Percentiles rank a stretch among this genome's conserved stretches.
These are phyloP conservation scores for Cantharis lateralis DNA, from an alignment of 2,888 invertebrate species.

Conservation along the genomic window DNA sequence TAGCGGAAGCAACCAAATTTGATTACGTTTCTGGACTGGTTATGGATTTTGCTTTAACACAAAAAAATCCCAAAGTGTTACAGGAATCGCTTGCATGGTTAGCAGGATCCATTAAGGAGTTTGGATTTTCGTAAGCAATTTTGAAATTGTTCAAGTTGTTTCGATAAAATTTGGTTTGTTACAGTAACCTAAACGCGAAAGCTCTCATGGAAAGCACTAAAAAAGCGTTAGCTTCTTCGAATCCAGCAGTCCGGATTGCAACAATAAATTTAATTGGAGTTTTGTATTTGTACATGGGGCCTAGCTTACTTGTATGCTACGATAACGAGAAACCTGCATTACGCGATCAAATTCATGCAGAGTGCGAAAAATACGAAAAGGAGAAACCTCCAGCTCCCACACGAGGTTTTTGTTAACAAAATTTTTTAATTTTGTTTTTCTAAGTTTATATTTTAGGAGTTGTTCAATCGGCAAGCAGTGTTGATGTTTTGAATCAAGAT, in stretches of 20 bases:
- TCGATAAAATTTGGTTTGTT: constrained; percentile 18
- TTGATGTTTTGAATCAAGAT: constrained; percentile 38
- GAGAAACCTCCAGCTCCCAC: constrained; percentile 77
- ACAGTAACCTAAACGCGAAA: constrained; percentile 68
- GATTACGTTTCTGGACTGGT: constrained; percentile 76
- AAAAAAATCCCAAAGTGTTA: constrained; percentile 91
- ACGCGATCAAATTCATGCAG: constrained; percentile 81
- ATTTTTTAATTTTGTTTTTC: background rate
- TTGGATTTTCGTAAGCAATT: constrained; percentile 78
- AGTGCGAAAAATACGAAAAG: constrained; percentile 81
- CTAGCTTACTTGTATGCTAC: constrained; percentile 74
- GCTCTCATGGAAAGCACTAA: constrained; percentile 76
- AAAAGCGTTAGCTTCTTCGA: constrained; percentile 83
- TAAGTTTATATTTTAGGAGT: constrained; percentile 28
- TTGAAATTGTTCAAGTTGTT: background rate
- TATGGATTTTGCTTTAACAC: constrained; percentile 75
- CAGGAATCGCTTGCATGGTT: constrained; percentile 85
- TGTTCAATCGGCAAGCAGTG: constrained; percentile 39
- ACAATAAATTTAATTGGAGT: constrained; percentile 76
- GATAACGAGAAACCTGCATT: constrained; percentile 86
- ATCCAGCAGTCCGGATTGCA: constrained; percentile 81
- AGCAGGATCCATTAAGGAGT: constrained; percentile 77
- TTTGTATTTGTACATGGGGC: constrained; percentile 82
- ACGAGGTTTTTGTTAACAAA: constrained; percentile 59
- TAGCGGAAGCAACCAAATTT: constrained; percentile 79